phyloP scores from a whole-genome alignment of 2,888 invertebrate genomes.

The Argyresthia goedartella region DNA sequence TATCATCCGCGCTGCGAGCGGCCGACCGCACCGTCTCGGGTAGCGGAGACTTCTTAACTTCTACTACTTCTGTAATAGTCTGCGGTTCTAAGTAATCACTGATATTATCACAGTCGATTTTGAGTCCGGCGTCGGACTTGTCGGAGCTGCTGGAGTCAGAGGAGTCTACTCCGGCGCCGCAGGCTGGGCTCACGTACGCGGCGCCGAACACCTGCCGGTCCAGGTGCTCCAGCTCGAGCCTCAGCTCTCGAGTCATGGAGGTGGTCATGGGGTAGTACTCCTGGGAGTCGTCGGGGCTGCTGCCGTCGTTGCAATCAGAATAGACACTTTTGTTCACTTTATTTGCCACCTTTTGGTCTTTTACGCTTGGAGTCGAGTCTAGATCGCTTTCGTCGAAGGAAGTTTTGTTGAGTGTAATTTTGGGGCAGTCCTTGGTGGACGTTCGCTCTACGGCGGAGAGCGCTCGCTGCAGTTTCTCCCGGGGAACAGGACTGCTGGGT shows the following conservation, averaged over 20 bases:
- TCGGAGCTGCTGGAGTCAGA: conserved; percentile 57
- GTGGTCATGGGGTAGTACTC: conserved; percentile 91
- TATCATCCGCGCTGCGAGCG: conserved; percentile 73
- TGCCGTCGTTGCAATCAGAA: conserved; percentile 64
- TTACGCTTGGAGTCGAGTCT: conserved; percentile 20
- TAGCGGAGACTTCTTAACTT: conserved; percentile 42
- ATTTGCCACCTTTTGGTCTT: conserved; percentile 26
- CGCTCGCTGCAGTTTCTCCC: conserved; percentile 44
- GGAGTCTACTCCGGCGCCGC: conserved; percentile 50
- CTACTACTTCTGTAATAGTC: conserved; percentile 23
- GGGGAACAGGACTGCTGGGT: conserved; percentile 20
- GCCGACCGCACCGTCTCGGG: conserved; percentile 47
- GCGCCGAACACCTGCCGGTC: conserved; percentile 86
- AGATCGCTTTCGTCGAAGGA: conserved; percentile 40
- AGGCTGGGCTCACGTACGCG: conserved; percentile 47
- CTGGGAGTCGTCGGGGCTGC: conserved; percentile 84
- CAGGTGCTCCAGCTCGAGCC: conserved; percentile 85
- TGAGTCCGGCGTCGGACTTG: conserved; percentile 47
- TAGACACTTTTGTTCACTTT: conserved; percentile 34
- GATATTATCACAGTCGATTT: conserved; percentile 25
- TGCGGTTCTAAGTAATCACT: conserved; percentile 26
- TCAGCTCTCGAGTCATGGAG: conserved; percentile 86
- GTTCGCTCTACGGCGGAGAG: conserved; percentile 43
- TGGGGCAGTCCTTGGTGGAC: conserved; percentile 38
- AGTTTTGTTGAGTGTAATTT: conserved; percentile 47